Conservation (phyloP, 2,888 invertebrate species). For the Rotaria sp. region DNA sequence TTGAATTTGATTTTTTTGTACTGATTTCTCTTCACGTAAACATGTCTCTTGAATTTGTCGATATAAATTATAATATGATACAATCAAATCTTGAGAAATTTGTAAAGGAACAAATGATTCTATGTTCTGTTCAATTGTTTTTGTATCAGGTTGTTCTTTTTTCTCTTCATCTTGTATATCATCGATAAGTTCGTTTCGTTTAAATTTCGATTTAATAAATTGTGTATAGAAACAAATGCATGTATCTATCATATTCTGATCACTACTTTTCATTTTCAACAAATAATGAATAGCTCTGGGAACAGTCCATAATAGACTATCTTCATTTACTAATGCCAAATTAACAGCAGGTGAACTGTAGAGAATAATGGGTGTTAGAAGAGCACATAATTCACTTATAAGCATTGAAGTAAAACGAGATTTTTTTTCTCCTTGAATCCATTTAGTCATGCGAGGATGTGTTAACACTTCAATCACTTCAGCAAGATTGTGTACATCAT, state of each 20-base stretch:
- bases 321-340: not conserved
- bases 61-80: not conserved
- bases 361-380: not conserved
- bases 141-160: no score
- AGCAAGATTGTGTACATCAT: not conserved
- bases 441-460: not conserved
- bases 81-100: not conserved
- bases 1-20: not conserved
- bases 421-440: not conserved
- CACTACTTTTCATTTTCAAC: no score
- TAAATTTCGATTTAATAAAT: not conserved
- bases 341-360: not conserved
- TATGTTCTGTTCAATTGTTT: not conserved
- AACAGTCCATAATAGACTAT: not conserved
- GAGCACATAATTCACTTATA: not conserved
- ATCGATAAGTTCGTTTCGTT: no score
- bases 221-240: not conserved
- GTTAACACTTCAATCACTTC: not conserved
- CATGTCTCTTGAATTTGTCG: not conserved
- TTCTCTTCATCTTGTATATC: no score
- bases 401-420: not conserved
- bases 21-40: not conserved
- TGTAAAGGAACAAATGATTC: not conserved
- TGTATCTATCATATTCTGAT: no score
- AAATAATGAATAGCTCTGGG: not conserved